These are phyloP conservation scores for Tauraco hartlaubi DNA, from an alignment of 2,797 vertebrate genomes.

Conservation along the genomic window DNA sequence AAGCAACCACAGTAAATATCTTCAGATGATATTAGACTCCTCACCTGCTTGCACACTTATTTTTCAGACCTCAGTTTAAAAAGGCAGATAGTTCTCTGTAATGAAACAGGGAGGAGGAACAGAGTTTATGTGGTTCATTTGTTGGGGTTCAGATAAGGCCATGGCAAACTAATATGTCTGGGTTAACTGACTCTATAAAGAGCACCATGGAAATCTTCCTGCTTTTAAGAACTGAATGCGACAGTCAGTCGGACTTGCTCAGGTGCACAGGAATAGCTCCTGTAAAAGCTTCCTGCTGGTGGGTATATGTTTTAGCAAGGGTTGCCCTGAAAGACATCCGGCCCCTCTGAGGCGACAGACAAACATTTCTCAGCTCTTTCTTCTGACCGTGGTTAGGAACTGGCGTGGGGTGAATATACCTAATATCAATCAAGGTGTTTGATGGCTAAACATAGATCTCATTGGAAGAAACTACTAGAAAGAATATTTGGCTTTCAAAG, in stretches of 20 bases:
- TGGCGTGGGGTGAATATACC: not conserved
- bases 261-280: not conserved
- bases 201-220: not conserved
- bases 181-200: not conserved
- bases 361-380: not conserved
- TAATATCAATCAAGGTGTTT: not conserved
- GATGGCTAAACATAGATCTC: not conserved
- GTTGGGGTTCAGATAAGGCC: not conserved
- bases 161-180: not conserved
- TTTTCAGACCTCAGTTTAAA: not conserved
- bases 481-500: not conserved
- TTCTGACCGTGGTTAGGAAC: not conserved
- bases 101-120: not conserved
- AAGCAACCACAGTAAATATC: conserved; percentile 4
- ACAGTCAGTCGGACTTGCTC: not conserved
- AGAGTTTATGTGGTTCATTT: not conserved
- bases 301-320: not conserved
- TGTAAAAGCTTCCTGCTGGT: not conserved
- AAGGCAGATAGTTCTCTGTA: not conserved
- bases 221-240: not conserved
- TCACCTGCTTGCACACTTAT: not conserved
- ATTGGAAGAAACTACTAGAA: not conserved
- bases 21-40: not conserved
- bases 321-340: not conserved
- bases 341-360: not conserved